A percentile compares a stretch with the other conserved stretches of the same genome.
Evolutionary conservation across 2,888 invertebrate genomes (phyloP).

Genomic region (Stenurella melanura): DNA sequence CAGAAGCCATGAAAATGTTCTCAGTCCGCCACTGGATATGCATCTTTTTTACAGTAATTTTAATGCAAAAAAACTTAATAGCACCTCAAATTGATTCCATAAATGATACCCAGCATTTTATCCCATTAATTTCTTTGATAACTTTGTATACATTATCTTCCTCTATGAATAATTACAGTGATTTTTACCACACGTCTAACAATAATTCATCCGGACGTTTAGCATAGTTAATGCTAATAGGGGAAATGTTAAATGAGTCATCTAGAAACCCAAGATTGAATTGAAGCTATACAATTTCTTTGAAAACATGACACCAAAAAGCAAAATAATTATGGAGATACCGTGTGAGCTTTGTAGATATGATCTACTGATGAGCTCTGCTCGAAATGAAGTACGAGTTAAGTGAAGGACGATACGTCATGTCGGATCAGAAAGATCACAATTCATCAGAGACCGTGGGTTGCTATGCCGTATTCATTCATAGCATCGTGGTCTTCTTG

Average conservation of each 20-base stretch:
- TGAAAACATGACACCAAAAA: conserved; percentile 33
- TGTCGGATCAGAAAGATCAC: conserved; percentile 68
- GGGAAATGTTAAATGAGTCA: conserved; percentile 37
- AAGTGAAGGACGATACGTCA: conserved; percentile 67
- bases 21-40: neutral
- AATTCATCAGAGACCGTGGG: conserved; percentile 69
- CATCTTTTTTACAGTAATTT: neutral
- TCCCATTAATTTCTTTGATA: conserved; percentile 1
- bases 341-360: conserved; percentile 36
- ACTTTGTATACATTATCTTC: conserved; percentile 30
- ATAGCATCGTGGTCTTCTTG: conserved; percentile 65
- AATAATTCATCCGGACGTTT: conserved; percentile 31
- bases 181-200: conserved; percentile 31
- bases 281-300: conserved; percentile 24
- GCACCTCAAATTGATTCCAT: neutral
- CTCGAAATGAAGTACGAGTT: conserved; percentile 43
- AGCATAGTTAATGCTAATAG: conserved; percentile 36
- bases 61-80: conserved; percentile 14
- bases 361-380: conserved; percentile 51
- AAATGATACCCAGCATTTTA: neutral
- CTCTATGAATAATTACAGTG: conserved; percentile 33
- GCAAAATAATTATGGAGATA: conserved; percentile 26
- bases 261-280: conserved; percentile 24
- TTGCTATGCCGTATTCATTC: conserved; percentile 70
- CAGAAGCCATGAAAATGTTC: neutral